Evolutionary conservation across 2,888 invertebrate genomes (phyloP).

Genomic region (Nomada ruficornis): DNA sequence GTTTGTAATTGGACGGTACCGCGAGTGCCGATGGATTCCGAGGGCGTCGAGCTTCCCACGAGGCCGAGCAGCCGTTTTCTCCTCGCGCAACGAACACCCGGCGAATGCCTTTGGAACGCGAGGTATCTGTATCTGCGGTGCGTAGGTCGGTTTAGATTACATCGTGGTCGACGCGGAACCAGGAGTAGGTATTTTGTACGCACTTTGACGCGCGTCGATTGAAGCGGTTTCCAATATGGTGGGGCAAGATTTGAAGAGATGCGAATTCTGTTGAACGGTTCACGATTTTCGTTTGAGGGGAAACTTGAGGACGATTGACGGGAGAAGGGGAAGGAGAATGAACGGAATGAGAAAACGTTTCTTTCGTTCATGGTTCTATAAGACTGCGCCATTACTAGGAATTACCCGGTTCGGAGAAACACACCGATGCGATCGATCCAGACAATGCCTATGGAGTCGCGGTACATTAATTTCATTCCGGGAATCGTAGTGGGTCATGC

Average conservation of each 20-base stretch:
- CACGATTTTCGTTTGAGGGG: too few relatives aligned
- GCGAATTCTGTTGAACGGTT: too few relatives aligned
- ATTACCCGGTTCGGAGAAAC: conserved; percentile 53
- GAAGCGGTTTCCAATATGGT: too few relatives aligned
- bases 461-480: conserved; percentile 70
- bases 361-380: conserved; percentile 31
- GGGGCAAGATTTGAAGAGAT: too few relatives aligned
- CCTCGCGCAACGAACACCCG: background rate
- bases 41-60: conserved; percentile 11
- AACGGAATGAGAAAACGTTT: conserved; percentile 46
- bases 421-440: conserved; percentile 51
- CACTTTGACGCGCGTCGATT: too few relatives aligned
- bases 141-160: too few relatives aligned
- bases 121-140: background rate
- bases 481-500: conserved; percentile 58
- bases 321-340: background rate
- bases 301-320: background rate
- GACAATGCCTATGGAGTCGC: conserved; percentile 53
- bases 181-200: too few relatives aligned
- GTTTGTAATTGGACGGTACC: conserved; percentile 46
- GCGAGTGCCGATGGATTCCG: conserved; percentile 18
- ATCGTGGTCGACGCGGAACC: too few relatives aligned
- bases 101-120: background rate
- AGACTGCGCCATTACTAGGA: conserved; percentile 47
- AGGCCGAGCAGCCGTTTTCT: background rate